These are phyloP conservation scores for Callipepla californica DNA, from an alignment of 2,113 vertebrate species.

Conservation along the genomic window DNA sequence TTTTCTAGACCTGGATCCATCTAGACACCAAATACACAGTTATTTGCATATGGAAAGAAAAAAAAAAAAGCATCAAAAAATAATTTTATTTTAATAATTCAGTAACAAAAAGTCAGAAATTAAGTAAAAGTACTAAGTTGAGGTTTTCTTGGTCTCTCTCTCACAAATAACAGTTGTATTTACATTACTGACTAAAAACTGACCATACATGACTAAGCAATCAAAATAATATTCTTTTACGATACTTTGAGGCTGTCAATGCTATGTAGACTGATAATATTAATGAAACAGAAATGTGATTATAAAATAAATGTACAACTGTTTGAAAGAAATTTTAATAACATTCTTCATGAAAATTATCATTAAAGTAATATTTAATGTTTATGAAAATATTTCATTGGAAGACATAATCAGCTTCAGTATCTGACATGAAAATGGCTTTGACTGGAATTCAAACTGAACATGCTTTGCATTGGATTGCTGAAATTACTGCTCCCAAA, in stretches of 20 bases:
- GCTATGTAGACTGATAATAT: neutral
- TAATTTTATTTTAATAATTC: neutral
- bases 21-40: slow-evolving; percentile 66
- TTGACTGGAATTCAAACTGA: neutral
- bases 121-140: neutral
- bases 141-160: neutral
- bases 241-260: neutral
- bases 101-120: neutral
- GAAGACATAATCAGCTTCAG: neutral
- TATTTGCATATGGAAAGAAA: neutral
- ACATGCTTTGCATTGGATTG: neutral
- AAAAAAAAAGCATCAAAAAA: neutral
- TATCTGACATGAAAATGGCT: neutral
- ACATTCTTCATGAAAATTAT: neutral
- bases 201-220: neutral
- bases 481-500: neutral
- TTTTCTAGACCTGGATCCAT: slow-evolving; percentile 92
- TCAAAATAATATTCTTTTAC: neutral
- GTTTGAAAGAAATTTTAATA: neutral
- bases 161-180: neutral
- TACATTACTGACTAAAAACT: neutral
- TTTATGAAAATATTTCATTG: neutral
- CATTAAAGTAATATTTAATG: neutral
- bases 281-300: neutral
- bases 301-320: neutral